Evolutionary conservation across 1,140 invertebrate genomes (phyloP).

Genomic region (Dolichoris vasculosae): DNA sequence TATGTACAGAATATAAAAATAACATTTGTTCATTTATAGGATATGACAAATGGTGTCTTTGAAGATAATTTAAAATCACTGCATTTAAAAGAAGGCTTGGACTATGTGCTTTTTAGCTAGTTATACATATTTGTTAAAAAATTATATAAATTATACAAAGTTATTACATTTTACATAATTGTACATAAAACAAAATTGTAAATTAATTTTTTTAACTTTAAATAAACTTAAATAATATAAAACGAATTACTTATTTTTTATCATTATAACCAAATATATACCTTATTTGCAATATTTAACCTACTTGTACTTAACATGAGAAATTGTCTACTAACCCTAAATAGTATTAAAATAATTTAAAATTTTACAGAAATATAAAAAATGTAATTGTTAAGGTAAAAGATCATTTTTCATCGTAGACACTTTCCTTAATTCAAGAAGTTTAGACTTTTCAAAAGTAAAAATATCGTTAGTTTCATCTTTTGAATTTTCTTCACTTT

Average conservation of each 20-base stretch:
- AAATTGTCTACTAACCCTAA: not conserved
- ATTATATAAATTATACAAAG: conserved; percentile 40
- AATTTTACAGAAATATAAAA: not conserved
- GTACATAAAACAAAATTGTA: conserved; percentile 24
- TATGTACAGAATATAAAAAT: no score
- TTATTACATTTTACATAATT: conserved; percentile 17
- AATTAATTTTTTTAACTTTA: not conserved
- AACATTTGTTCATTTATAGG: conserved; percentile 57
- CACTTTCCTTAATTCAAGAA: conserved; percentile 40
- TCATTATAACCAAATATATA: conserved; percentile 8
- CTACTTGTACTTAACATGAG: not conserved
- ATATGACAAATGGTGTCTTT: conserved; percentile 76
- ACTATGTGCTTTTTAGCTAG: conserved; percentile 77
- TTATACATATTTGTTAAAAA: not conserved
- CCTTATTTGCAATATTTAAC: not conserved
- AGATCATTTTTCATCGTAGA: not conserved
- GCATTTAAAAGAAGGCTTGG: conserved; percentile 74
- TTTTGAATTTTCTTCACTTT: conserved; percentile 43
- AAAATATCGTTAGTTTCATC: conserved; percentile 25
- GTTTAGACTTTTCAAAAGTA: conserved; percentile 34
- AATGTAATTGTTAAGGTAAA: not conserved
- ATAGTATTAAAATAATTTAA: not conserved
- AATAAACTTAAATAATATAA: conserved; percentile 37
- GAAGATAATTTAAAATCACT: conserved; percentile 73
- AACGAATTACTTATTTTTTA: not conserved